Evolutionary conservation across 2,113 vertebrate species (phyloP), one percentile per base, ranked within the genome.

Genomic region (Erpornis zantholeuca): DNA sequence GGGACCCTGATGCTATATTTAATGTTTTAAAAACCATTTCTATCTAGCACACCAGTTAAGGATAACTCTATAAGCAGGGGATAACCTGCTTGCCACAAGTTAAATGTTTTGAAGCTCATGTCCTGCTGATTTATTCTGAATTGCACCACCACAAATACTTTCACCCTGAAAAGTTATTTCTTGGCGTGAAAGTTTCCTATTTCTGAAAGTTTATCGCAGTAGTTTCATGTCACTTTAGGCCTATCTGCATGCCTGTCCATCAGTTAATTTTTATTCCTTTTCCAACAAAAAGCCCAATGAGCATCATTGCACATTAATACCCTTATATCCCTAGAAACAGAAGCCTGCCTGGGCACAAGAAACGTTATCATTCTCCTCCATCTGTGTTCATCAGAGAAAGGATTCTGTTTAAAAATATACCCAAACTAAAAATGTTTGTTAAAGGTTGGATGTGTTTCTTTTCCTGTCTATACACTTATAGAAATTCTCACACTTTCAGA

Each of bases 71-170:
- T 60, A 91, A 97, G 68, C 71, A 82, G 60, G 50, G 95, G 91
- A 92, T 94, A 92, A 95, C 90, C 65, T 94, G 79, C 87, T 95
- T 95, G 84, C 86, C 29, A 72, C 45, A 79, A 45, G 52, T 82
- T 90, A 95, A 95, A 2, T 24, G 29, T 86, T 96, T 78, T 83
- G 73, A 91, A 96, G 50, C 61, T 95, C 17, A 1, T 70, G 86
- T 83, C 60, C 72, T 87, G 70, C 82, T 96, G 91, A 96, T 83
- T 96, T 85, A 88, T 75, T 92, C 80, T 88, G 95, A 94, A 96
- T 97, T 88, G 31, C 38, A 72, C 23, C 59, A 73, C n/a, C 81
- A 69, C 71, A 82, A 95, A 97, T 94, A 92, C 59, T 96, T 93
- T 86, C 86, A 73, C 82, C 75, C 44, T 85, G 78, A 95, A 83